Conservation (phyloP, 2,888 invertebrate species). For the Diplolepis rosae region DNA sequence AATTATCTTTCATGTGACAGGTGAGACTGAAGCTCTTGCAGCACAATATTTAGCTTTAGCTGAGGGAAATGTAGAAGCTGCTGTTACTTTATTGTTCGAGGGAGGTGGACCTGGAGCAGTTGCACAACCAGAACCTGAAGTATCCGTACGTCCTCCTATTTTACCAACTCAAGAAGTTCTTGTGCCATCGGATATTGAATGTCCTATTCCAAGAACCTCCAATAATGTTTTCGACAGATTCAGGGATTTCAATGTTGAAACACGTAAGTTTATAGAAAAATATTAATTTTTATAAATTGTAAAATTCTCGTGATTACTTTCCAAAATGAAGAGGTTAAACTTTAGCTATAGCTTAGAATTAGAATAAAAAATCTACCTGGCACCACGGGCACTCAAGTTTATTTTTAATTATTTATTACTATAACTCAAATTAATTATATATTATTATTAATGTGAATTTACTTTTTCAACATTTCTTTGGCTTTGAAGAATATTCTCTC, state of each 20-base stretch:
- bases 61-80: conserved; percentile 69
- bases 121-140: conserved; percentile 58
- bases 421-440: too few relatives aligned
- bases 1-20: conserved; percentile 46
- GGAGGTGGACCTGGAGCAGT: conserved; percentile 52
- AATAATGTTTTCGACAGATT: conserved; percentile 69
- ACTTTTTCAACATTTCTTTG: too few relatives aligned
- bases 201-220: conserved; percentile 63
- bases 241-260: conserved; percentile 71
- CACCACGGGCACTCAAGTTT: too few relatives aligned
- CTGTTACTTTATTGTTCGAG: conserved; percentile 69
- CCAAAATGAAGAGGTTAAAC: conserved; percentile 11
- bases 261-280: conserved; percentile 55
- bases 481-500: too few relatives aligned
- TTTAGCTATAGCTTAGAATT: too few relatives aligned
- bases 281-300: background rate
- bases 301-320: background rate
- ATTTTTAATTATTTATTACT: too few relatives aligned
- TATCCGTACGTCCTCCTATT: conserved; percentile 67
- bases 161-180: conserved; percentile 69
- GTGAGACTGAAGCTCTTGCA: conserved; percentile 66
- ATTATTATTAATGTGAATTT: too few relatives aligned
- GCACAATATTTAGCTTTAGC: conserved; percentile 65
- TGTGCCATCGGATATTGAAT: conserved; percentile 65
- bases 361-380: too few relatives aligned